Percentiles rank a stretch among this genome's conserved stretches.
Evolutionary conservation across 2,113 vertebrate genomes (phyloP).

Genomic region (Notothenia coriiceps): DNA sequence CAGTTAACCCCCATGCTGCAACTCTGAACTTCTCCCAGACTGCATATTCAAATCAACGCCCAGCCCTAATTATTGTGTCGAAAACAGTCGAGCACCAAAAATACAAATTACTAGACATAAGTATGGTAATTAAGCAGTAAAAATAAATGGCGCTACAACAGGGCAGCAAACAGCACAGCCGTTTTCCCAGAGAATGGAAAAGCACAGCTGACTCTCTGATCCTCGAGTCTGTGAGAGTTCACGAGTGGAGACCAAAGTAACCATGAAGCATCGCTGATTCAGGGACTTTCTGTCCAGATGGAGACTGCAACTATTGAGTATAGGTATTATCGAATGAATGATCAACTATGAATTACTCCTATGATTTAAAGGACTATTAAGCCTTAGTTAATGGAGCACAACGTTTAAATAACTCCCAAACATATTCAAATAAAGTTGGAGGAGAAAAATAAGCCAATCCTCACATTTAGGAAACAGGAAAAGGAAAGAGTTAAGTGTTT

Average conservation of each 20-base stretch:
- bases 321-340: background rate
- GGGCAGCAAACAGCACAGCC: constrained; percentile 47
- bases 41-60: constrained; percentile 71
- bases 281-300: background rate
- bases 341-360: background rate
- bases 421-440: background rate
- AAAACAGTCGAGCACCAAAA: constrained; percentile 71
- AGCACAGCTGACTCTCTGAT: constrained; percentile 28
- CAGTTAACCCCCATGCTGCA: constrained; percentile 25
- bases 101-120: constrained; percentile 78
- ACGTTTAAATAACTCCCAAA: background rate
- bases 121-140: constrained; percentile 77
- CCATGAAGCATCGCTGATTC: background rate
- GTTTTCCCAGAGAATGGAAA: constrained; percentile 58
- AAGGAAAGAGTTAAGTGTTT: too few relatives aligned
- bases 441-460: too few relatives aligned
- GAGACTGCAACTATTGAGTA: background rate
- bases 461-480: too few relatives aligned
- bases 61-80: constrained; percentile 75
- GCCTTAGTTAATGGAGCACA: background rate
- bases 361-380: background rate
- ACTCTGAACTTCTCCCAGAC: constrained; percentile 48
- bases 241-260: background rate
- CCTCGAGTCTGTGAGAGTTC: constrained; percentile 17
- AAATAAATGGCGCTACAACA: constrained; percentile 74